Base-by-base conservation (phyloP, 1,140 invertebrate genomes). In the Drosophila busckii region DNA sequence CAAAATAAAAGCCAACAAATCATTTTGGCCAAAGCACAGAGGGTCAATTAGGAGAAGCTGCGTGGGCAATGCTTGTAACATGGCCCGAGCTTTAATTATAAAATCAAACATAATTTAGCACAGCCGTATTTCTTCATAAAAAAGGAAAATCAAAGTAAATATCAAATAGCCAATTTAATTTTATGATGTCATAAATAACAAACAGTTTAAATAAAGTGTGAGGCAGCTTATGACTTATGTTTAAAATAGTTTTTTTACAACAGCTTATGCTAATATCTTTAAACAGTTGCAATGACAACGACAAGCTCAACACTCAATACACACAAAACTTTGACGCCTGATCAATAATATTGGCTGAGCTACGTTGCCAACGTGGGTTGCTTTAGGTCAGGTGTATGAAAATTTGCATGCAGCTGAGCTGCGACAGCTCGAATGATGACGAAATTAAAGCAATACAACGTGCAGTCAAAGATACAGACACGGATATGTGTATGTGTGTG, bases 401-500 rank as follows among this genome's bases (percentile, higher is more conserved):
- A 64, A 68, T 80, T 60, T 78, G 59, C 68, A 68, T 80, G 63
- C 73, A 80, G 44, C 35, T 10, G 46, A 46, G 68, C 44, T 58
- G 68, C 54, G 53, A 64, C 53, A 54, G 48, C 31, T 55, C 32
- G 38, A 62, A 52, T 53, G 68, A 68, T 82, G 75, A 61, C 71
- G 55, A 73, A 80, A 80, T 80, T 80, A 82, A 80, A 69, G 69
- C 73, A 75, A 80, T 64, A 73, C 75, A 69, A 38, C 52, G 49
- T 61, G 56, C 40, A 38, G 40, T 25, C 37, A 56, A 20, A 41
- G 16, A 22, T 53, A 49, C 7, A 37, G 22, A 19, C 40, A 13
- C 31, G 19, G 8, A 45, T 40, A 38, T 13, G 19, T n/a, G 22
- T 45, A 25, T 8, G 26, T 3, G n/a, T n/a, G n/a, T n/a, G n/a